Conservation (phyloP, 1,140 invertebrate species). For the Spodoptera litura region DNA sequence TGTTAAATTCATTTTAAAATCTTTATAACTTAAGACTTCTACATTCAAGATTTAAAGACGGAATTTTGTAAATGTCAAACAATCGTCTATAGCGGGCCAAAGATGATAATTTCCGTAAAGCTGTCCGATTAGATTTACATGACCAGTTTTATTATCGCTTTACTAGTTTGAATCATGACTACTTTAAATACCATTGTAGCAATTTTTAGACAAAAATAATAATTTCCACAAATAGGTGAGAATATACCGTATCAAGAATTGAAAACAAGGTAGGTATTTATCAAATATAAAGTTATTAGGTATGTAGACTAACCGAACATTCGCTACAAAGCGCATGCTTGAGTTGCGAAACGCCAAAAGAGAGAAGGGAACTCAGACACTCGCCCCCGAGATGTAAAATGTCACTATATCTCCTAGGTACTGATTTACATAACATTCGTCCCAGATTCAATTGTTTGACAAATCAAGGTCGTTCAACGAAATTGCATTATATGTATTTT, state of each 20-base stretch:
- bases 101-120: constrained; percentile 46
- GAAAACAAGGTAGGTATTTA: background rate
- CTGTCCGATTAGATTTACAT: constrained; percentile 48
- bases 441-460: constrained; percentile 63
- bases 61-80: constrained; percentile 30
- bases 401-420: constrained; percentile 55
- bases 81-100: constrained; percentile 5
- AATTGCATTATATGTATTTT: constrained; percentile 29
- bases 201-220: background rate
- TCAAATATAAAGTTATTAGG: constrained; percentile 24
- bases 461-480: constrained; percentile 60
- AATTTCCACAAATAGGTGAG: background rate
- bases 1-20: background rate
- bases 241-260: background rate
- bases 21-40: background rate
- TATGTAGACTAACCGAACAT: constrained; percentile 53
- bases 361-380: constrained; percentile 63
- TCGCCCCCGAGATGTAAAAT: constrained; percentile 67
- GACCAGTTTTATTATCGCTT: constrained; percentile 48
- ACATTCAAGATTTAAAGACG: background rate
- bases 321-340: constrained; percentile 48
- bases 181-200: background rate
- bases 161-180: constrained; percentile 7
- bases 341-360: constrained; percentile 58
- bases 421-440: constrained; percentile 68